These are phyloP conservation scores for Cyaniris semiargus DNA, from an alignment of 2,888 invertebrate genomes.

Conservation along the genomic window DNA sequence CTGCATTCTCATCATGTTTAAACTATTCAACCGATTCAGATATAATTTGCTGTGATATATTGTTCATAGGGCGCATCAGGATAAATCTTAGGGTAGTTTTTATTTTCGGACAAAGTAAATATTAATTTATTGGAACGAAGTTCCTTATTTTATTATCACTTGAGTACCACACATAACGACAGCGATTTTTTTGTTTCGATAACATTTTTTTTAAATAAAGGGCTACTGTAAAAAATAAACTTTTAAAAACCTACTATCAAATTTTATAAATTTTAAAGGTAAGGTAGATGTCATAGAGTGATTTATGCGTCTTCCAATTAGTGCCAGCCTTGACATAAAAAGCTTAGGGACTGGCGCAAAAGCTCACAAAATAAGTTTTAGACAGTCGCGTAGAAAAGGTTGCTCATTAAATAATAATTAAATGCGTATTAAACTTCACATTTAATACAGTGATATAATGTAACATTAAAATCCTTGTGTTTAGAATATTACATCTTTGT, in stretches of 20 bases:
- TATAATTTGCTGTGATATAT: too few species aligned
- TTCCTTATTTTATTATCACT: too few species aligned
- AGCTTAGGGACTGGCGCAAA: conserved; percentile 1
- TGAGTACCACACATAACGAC: too few species aligned
- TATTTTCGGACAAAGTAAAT: too few species aligned
- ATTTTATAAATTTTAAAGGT: not conserved
- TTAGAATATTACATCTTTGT: too few species aligned
- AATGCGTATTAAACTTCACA: not conserved
- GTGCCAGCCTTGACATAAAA: conserved; percentile 29
- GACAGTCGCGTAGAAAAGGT: not conserved
- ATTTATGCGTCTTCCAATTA: conserved; percentile 29
- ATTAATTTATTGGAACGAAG: too few species aligned
- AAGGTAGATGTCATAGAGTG: conserved; percentile 17
- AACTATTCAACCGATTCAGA: too few species aligned
- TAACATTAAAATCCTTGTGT: not conserved
- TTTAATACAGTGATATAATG: not conserved
- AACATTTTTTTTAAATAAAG: not conserved
- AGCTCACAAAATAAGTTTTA: conserved; percentile 4
- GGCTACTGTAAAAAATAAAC: not conserved
- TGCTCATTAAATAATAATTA: not conserved
- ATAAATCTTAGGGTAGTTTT: too few species aligned
- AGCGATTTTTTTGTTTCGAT: not conserved
- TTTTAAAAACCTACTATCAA: not conserved
- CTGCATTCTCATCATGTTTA: too few species aligned
- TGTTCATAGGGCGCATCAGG: too few species aligned